Base-by-base conservation (phyloP, 2,797 vertebrate genomes). In the Phrynocephalus guinanensis region DNA sequence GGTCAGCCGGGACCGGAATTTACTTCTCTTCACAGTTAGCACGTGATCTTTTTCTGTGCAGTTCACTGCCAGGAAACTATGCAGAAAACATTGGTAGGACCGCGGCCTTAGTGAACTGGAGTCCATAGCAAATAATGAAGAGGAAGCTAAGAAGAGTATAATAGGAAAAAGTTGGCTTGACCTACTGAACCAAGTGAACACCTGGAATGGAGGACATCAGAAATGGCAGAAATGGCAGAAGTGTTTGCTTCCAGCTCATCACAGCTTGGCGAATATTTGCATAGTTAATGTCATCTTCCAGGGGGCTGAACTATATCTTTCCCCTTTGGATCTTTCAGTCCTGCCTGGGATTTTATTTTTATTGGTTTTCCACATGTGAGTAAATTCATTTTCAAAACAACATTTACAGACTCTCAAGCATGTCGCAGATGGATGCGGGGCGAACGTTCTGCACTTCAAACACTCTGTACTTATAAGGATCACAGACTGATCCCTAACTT, bases 291-390 rank as follows among this genome's bases (percentile, higher is more conserved):
- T 5, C 78, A 82, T 79, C 28, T 91, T 88, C 84, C 79, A 85
- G 68, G 28, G 67, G 28, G 83, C 85, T 90, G 85, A 82, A 67
- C 50, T 10, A 71, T 56, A 76, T 2, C 63, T 87, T 90, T 63
- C 30, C 38, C 16, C 26, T 9, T 18, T 60, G 13, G 33, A 6
- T 93, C 0, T 26, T 88, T 24, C 48, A 83, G 66, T 75, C 16
- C 66, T 86, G 73, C 0, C n/a, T 82, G 67, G 76, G 86, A 85
- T 93, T 90, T 66, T 87, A n/a, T 63, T 79, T 73, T 85, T 75
- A 26, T 79, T 83, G 18, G 16, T 52, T 50, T 79, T 89, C 7
- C 90, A 24, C 13, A 90, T 86, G 66, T 85, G 26, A 86, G 56
- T 0, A 79, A 85, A 93, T 88, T 89, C 48, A 86, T 71, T 52